phyloP scores from a whole-genome alignment of 2,888 invertebrate genomes.

The Zygaena filipendulae region DNA sequence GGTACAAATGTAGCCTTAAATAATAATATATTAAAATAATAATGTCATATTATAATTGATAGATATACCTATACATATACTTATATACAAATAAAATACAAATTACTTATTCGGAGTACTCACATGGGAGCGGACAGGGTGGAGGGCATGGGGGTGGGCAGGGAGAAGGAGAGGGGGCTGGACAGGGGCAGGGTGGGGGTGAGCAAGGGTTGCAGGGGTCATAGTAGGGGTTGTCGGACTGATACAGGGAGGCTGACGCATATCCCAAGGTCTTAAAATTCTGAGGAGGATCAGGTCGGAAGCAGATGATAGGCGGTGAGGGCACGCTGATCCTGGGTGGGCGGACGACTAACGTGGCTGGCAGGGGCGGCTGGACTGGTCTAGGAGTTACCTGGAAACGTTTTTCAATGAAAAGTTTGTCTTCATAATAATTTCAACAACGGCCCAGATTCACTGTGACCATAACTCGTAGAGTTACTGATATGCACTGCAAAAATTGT shows the following conservation, averaged over 20 bases:
- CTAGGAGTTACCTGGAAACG: slow-evolving; percentile 36
- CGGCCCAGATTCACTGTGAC: background rate
- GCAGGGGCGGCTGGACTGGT: slow-evolving; percentile 28
- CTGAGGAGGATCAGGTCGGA: slow-evolving; percentile 34
- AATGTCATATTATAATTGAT: no score
- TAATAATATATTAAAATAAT: slow-evolving; percentile 20
- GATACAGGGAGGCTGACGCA: slow-evolving; percentile 18
- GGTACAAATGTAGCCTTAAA: slow-evolving; percentile 37
- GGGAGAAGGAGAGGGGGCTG: slow-evolving; percentile 1
- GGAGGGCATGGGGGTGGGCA: slow-evolving; percentile 5
- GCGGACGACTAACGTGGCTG: slow-evolving; percentile 27
- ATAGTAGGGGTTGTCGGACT: slow-evolving; percentile 8
- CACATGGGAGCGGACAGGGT: slow-evolving; percentile 1
- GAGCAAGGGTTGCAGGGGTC: slow-evolving; percentile 10
- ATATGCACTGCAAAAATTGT: no score
- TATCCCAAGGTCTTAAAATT: slow-evolving; percentile 31
- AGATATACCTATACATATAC: slow-evolving; percentile 12
- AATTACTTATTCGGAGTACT: background rate
- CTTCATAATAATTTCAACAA: no score
- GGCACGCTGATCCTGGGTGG: slow-evolving; percentile 41
- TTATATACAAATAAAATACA: slow-evolving; percentile 5
- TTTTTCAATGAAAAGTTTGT: background rate
- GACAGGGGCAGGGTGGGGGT: slow-evolving; percentile 2
- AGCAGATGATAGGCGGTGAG: slow-evolving; percentile 37
- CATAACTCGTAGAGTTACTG: no score